Conservation (phyloP, 2,888 invertebrate genomes). For the Lutraria lutraria region DNA sequence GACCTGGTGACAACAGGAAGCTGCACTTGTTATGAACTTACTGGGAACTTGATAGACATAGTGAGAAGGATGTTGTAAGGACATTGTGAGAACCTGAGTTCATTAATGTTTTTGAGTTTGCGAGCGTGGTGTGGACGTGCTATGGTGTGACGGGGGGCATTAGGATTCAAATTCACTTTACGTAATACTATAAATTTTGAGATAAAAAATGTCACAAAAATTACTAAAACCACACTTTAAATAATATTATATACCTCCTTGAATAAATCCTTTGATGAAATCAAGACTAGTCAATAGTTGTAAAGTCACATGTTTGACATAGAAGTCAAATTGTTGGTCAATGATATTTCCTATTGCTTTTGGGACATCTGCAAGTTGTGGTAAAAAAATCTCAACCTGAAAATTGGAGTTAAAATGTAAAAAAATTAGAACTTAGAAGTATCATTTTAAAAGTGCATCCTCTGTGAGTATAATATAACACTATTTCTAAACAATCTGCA, state of each 20-base stretch:
- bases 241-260: conserved; percentile 75
- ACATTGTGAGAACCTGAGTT: too few species aligned
- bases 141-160: too few species aligned
- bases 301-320: conserved; percentile 66
- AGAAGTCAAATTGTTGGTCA: conserved; percentile 45
- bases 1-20: too few species aligned
- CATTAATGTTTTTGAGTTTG: too few species aligned
- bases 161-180: too few species aligned
- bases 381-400: conserved; percentile 64
- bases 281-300: conserved; percentile 73
- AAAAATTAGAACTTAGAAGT: not conserved
- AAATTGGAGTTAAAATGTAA: not conserved
- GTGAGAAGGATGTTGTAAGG: too few species aligned
- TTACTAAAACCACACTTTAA: not conserved
- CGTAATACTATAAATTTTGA: not conserved
- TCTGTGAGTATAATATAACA: too few species aligned
- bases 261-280: conserved; percentile 81
- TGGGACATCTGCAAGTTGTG: conserved; percentile 48
- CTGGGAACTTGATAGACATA: too few species aligned
- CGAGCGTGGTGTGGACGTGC: too few species aligned
- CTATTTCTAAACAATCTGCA: too few species aligned
- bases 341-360: conserved; percentile 40
- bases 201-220: not conserved
- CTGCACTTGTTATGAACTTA: too few species aligned
- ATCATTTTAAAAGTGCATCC: not conserved